Evolutionary conservation across 2,888 invertebrate species (phyloP).

Genomic region (Bursaphelenchus okinawaensis): DNA sequence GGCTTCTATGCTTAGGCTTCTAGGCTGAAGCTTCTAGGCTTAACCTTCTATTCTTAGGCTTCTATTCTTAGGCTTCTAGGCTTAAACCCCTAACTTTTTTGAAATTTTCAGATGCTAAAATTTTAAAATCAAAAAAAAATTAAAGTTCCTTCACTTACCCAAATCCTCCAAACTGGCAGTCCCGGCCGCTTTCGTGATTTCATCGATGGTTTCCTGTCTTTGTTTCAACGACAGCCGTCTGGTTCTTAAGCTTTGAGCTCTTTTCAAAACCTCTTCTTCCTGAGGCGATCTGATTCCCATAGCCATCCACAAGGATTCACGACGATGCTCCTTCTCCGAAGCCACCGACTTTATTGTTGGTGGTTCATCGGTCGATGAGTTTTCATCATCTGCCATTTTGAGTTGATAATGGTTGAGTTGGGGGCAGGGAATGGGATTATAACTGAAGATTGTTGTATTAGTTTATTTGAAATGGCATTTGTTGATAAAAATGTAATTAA

Average conservation of each 20-base stretch:
- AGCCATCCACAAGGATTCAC: slow-evolving; percentile 5
- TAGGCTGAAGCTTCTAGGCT: no score
- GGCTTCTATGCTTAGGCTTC: no score
- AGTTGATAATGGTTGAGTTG: no score
- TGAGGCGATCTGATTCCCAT: background rate
- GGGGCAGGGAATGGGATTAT: no score
- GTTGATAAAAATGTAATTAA: no score
- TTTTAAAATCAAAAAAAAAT: no score
- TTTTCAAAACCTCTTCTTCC: background rate
- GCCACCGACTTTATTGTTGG: slow-evolving; percentile 1
- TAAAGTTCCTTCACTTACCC: slow-evolving; percentile 2
- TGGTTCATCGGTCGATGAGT: slow-evolving; percentile 8
- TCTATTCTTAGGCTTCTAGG: no score
- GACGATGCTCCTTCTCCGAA: background rate
- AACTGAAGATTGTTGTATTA: no score
- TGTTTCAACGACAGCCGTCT: background rate
- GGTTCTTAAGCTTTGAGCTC: slow-evolving; percentile 1
- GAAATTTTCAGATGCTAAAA: no score
- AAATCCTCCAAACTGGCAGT: slow-evolving; percentile 2
- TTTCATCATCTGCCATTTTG: background rate
- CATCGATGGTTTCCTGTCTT: slow-evolving; percentile 4
- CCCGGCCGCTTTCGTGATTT: background rate
- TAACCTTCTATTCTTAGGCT: no score
- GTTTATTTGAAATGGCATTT: no score
- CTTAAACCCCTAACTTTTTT: no score